A percentile compares a stretch with the other conserved stretches of the same genome.
Evolutionary conservation across 2,113 vertebrate species (phyloP).

Genomic region (Dasyurus viverrinus): DNA sequence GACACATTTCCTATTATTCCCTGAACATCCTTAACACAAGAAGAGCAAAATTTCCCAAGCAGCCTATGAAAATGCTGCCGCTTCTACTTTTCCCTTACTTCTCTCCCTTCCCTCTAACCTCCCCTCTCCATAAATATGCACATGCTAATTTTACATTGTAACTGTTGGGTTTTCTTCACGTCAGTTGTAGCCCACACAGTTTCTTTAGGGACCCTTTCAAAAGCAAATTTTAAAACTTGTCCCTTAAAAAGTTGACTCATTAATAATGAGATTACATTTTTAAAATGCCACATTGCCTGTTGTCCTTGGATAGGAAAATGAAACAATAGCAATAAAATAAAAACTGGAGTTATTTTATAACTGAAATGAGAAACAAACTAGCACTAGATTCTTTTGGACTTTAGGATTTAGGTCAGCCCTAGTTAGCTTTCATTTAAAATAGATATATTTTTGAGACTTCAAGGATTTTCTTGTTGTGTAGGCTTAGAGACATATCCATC

Average conservation of each 20-base stretch:
- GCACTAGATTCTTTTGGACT: conserved; percentile 15
- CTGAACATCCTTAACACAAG: neutral
- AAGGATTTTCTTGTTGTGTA: neutral
- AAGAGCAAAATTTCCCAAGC: neutral
- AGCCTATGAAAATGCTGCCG: neutral
- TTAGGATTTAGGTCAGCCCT: conserved; percentile 27
- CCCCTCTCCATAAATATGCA: neutral
- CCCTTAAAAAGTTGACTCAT: conserved; percentile 63
- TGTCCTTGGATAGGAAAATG: conserved; percentile 39
- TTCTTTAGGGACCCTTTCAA: conserved; percentile 67
- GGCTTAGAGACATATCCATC: neutral
- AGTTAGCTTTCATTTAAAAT: conserved; percentile 22
- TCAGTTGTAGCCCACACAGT: conserved; percentile 53
- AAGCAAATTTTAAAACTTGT: conserved; percentile 58
- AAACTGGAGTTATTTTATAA: conserved; percentile 52
- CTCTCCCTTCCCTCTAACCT: neutral
- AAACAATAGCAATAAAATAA: conserved; percentile 40
- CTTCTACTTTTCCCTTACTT: no score
- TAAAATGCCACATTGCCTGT: conserved; percentile 55
- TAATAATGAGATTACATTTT: conserved; percentile 62
- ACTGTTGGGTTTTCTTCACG: conserved; percentile 53
- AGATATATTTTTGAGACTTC: neutral
- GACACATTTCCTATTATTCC: neutral
- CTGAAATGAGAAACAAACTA: conserved; percentile 30
- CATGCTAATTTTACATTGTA: conserved; percentile 22